phyloP scores from a whole-genome alignment of 2,113 vertebrate species.

The Melanostigma gelatinosum region DNA sequence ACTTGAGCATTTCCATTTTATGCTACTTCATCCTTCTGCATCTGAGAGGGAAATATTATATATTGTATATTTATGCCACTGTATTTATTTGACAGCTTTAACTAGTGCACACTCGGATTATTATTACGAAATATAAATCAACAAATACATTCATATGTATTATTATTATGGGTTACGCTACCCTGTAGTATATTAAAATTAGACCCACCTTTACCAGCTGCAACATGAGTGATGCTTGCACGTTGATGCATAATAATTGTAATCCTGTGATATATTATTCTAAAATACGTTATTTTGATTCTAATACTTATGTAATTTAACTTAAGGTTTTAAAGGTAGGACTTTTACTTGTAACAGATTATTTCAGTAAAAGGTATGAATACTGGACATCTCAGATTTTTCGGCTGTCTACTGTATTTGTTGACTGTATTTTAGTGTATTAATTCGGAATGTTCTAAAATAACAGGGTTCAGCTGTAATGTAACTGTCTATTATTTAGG shows the following conservation, averaged over 20 bases:
- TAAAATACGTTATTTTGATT: neutral
- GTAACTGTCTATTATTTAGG: constrained; percentile 26
- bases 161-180: too few species aligned
- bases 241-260: neutral
- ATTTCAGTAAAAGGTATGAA: too few species aligned
- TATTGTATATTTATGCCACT: neutral
- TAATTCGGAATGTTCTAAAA: neutral
- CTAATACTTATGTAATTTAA: too few species aligned
- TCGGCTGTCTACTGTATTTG: too few species aligned
- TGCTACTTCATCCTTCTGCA: neutral
- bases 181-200: neutral
- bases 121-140: neutral
- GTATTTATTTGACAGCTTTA: neutral
- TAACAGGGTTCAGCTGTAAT: neutral
- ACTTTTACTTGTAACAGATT: too few species aligned
- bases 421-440: too few species aligned
- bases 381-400: too few species aligned
- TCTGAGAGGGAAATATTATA: neutral
- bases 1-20: neutral
- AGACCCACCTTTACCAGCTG: neutral
- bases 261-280: neutral
- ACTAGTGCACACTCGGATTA: neutral
- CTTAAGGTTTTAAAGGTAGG: too few species aligned
- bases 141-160: neutral
- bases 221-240: neutral